Conservation (phyloP, 1,140 invertebrate species). For the Palaemon carinicauda region DNA sequence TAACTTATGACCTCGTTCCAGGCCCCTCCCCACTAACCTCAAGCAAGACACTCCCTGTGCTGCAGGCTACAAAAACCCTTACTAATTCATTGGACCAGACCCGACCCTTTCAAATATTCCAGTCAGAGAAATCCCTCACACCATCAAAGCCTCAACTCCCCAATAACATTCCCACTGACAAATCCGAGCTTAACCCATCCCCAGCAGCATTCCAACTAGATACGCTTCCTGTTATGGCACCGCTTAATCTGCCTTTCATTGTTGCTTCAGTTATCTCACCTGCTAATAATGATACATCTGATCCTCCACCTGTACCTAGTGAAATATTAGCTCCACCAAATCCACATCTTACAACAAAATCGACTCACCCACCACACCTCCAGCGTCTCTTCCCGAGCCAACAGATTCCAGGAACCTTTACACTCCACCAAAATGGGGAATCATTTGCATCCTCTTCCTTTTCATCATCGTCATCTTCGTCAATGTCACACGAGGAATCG, state of each 20-base stretch:
- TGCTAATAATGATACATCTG: background rate
- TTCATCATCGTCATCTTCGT: background rate
- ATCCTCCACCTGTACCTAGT: background rate
- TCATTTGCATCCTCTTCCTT: background rate
- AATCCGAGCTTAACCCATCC: background rate
- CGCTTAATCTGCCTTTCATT: slow-evolving; percentile 1
- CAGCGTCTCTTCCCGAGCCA: slow-evolving; percentile 5
- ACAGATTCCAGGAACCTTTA: background rate
- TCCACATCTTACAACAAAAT: too few relatives aligned
- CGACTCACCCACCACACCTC: background rate
- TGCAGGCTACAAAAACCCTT: background rate
- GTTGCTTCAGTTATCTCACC: slow-evolving; percentile 1
- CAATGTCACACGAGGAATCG: background rate
- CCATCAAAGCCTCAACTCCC: background rate
- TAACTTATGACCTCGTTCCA: slow-evolving; percentile 11
- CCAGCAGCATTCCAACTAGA: background rate
- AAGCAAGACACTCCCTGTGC: background rate
- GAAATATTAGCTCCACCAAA: background rate
- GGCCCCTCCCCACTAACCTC: slow-evolving; percentile 20
- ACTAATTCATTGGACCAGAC: slow-evolving; percentile 35
- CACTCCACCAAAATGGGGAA: background rate
- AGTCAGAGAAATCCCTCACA: too few relatives aligned
- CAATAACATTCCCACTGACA: background rate
- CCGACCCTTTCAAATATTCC: too few relatives aligned
- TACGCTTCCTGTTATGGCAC: background rate